Conservation (phyloP, 2,888 invertebrate species). For the Morpho achilles region DNA sequence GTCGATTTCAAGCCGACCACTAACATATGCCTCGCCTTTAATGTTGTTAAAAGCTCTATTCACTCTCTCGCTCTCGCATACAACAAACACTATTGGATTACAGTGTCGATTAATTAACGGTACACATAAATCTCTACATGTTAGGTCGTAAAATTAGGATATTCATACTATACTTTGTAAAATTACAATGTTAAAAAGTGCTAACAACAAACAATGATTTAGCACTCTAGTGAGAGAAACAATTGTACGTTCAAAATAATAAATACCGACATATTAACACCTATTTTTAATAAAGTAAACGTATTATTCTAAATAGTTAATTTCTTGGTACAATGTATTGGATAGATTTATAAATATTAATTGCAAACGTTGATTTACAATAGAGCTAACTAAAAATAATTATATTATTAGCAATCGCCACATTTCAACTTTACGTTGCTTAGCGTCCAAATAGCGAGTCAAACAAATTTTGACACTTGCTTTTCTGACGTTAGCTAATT, state of each 20-base stretch:
- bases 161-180: slow-evolving; percentile 17
- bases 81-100: slow-evolving; percentile 24
- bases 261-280: not conserved
- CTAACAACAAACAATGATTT: slow-evolving; percentile 12
- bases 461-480: slow-evolving; percentile 62
- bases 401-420: slow-evolving; percentile 65
- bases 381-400: slow-evolving; percentile 47
- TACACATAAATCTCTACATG: slow-evolving; percentile 25
- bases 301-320: slow-evolving; percentile 11
- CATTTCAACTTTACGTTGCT: slow-evolving; percentile 42
- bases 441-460: slow-evolving; percentile 43
- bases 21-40: slow-evolving; percentile 27
- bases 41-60: slow-evolving; percentile 19
- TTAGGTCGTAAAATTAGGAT: slow-evolving; percentile 27
- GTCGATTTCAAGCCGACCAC: slow-evolving; percentile 35
- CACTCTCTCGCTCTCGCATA: slow-evolving; percentile 19
- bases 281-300: slow-evolving; percentile 2
- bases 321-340: slow-evolving; percentile 17
- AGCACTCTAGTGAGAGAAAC: slow-evolving; percentile 1
- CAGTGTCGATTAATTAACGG: slow-evolving; percentile 32
- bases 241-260: not conserved
- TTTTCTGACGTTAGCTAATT: slow-evolving; percentile 43
- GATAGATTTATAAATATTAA: slow-evolving; percentile 32
- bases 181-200: slow-evolving; percentile 15
- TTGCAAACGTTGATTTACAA: slow-evolving; percentile 36